These are phyloP conservation scores for Eulemur macaco DNA, from an alignment of 2,113 vertebrate genomes.

Conservation along the genomic window DNA sequence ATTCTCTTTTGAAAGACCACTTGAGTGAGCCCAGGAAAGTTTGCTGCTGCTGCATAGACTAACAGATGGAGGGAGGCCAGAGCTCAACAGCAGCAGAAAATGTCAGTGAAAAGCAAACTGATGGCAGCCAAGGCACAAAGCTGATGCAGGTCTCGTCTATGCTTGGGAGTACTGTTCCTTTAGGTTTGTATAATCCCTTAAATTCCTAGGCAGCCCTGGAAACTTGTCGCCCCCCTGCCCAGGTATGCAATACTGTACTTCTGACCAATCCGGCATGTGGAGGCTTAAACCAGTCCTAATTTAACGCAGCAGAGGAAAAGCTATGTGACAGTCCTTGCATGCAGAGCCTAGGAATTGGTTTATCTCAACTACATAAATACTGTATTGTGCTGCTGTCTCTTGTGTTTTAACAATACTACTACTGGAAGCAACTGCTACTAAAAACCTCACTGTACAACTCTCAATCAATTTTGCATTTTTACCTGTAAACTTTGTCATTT, in stretches of 20 bases:
- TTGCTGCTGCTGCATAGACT: not conserved
- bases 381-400: not conserved
- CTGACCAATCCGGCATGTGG: not conserved
- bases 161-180: not conserved
- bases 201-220: not conserved
- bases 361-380: not conserved
- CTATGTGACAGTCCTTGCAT: not conserved
- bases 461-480: not conserved
- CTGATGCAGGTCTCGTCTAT: not conserved
- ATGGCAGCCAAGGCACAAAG: not conserved
- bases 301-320: not conserved
- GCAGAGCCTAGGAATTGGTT: not conserved
- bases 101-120: not conserved
- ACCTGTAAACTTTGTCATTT: not conserved
- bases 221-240: not conserved
- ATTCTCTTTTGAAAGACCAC: not conserved
- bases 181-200: not conserved
- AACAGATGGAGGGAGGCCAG: not conserved
- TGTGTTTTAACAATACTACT: conserved; percentile 23
- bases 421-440: not conserved
- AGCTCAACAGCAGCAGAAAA: not conserved
- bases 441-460: not conserved
- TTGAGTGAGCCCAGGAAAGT: not conserved
- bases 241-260: not conserved
- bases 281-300: not conserved